These are phyloP conservation scores for Pao palembangensis DNA, from an alignment of 2,113 vertebrate genomes.

Conservation along the genomic window DNA sequence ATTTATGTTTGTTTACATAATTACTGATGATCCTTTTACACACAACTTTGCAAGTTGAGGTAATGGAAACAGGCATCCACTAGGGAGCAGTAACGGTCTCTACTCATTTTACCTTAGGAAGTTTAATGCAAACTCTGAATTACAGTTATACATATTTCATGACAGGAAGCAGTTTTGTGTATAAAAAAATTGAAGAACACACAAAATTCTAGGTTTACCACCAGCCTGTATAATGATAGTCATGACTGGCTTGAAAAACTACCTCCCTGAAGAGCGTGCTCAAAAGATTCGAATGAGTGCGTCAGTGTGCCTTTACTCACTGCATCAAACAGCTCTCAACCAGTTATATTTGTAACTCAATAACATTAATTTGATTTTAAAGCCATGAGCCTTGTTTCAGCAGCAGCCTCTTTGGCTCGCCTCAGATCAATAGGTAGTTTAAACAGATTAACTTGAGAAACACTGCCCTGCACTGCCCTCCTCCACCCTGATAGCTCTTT, in stretches of 20 bases:
- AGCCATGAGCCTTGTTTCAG: slow-evolving; percentile 29
- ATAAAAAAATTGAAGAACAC: not conserved
- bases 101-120: not conserved
- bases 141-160: not conserved
- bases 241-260: too few species aligned
- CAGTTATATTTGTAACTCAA: slow-evolving; percentile 48
- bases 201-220: not conserved
- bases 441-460: slow-evolving; percentile 47
- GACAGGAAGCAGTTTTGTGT: not conserved
- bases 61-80: slow-evolving; percentile 26
- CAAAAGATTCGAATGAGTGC: not conserved
- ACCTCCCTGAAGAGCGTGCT: not conserved
- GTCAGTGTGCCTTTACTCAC: not conserved
- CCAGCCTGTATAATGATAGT: not conserved
- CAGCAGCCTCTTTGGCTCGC: slow-evolving; percentile 32
- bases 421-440: slow-evolving; percentile 42
- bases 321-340: slow-evolving; percentile 32
- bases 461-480: slow-evolving; percentile 14
- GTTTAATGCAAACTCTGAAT: too few species aligned
- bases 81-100: slow-evolving; percentile 54
- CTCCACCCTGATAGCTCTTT: slow-evolving; percentile 22
- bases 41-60: not conserved
- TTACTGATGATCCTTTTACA: not conserved
- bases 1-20: too few species aligned
- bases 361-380: slow-evolving; percentile 40